Evolutionary conservation across 2,888 invertebrate genomes (phyloP).

Genomic region (Cataglyphis livida): DNA sequence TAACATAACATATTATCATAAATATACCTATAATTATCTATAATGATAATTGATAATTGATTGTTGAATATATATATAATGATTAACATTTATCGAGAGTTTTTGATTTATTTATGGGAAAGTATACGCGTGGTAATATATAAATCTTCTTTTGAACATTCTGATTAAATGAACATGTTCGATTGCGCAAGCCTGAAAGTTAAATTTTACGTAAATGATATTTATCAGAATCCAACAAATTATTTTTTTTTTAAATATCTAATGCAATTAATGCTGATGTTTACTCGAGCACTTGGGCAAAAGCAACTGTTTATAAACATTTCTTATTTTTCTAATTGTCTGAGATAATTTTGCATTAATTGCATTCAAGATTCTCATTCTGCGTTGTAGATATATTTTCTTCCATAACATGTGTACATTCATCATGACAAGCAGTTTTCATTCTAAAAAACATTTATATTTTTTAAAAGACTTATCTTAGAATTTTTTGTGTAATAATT

Average conservation of each 20-base stretch:
- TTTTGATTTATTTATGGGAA: slow-evolving; percentile 21
- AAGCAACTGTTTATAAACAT: not conserved
- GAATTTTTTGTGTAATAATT: not conserved
- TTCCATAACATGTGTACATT: not conserved
- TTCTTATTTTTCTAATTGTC: slow-evolving; percentile 5
- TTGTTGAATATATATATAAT: not conserved
- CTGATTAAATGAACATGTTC: not conserved
- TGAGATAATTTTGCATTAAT: not conserved
- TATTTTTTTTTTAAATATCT: not conserved
- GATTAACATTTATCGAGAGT: not conserved
- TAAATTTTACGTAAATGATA: slow-evolving; percentile 16
- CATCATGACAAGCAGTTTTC: not conserved
- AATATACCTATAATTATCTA: not conserved
- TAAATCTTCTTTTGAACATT: slow-evolving; percentile 20
- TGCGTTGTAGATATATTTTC: not conserved
- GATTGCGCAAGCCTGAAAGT: slow-evolving; percentile 11
- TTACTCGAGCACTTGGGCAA: not conserved
- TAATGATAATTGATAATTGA: not conserved
- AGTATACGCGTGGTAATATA: not conserved
- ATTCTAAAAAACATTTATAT: not conserved
- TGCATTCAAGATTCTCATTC: not conserved
- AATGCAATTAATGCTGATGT: slow-evolving; percentile 19
- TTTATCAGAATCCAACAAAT: slow-evolving; percentile 22
- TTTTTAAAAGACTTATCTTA: not conserved
- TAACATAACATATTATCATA: not conserved